Conservation (phyloP, 1,140 invertebrate species). For the Phenacoccus solenopsis region DNA sequence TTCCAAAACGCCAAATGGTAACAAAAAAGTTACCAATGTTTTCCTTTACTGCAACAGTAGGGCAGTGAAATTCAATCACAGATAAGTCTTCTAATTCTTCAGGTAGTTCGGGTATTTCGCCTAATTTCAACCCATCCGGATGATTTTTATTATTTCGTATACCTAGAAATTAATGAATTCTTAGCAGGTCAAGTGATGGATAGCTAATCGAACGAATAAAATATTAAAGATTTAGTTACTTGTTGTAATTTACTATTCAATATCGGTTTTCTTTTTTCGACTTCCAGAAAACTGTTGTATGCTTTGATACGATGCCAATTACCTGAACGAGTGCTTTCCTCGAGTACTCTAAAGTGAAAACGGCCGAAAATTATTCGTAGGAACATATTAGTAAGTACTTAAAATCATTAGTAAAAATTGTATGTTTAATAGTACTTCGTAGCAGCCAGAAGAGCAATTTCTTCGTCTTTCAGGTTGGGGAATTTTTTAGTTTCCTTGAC, state of each 20-base stretch:
- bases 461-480: constrained; percentile 42
- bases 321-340: constrained; percentile 39
- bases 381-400: background rate
- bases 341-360: constrained; percentile 35
- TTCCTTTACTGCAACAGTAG: constrained; percentile 42
- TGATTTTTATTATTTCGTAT: constrained; percentile 38
- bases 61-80: constrained; percentile 44
- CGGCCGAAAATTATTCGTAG: too few species aligned
- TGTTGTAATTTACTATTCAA: constrained; percentile 28
- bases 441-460: constrained; percentile 44
- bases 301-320: constrained; percentile 51
- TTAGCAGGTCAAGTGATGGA: too few species aligned
- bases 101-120: constrained; percentile 29
- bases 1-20: constrained; percentile 40
- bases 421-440: constrained; percentile 33
- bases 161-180: constrained; percentile 32
- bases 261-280: constrained; percentile 34
- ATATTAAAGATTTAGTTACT: too few species aligned
- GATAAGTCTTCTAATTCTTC: constrained; percentile 31
- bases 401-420: too few species aligned
- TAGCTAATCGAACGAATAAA: too few species aligned
- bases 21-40: constrained; percentile 43
- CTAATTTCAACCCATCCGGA: constrained; percentile 34
- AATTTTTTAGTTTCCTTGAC: constrained; percentile 43
- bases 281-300: constrained; percentile 42